These are phyloP conservation scores for Tetragnatha versicolor DNA, from an alignment of 1,140 invertebrate species.

Conservation along the genomic window DNA sequence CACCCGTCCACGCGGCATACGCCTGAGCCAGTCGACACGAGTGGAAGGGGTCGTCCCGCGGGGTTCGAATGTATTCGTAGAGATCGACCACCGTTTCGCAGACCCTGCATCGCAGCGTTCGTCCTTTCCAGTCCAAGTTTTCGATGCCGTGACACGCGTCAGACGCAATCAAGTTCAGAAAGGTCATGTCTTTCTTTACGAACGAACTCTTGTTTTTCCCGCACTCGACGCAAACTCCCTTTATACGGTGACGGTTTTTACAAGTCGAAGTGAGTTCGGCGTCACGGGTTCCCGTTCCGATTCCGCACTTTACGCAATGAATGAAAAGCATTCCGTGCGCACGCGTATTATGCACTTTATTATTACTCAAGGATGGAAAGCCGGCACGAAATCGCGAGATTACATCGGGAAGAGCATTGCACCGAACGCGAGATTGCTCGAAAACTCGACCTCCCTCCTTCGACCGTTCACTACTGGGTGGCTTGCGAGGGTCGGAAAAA, in stretches of 20 bases:
- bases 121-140: not conserved
- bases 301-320: not conserved
- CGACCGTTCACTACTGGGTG: constrained; percentile 28
- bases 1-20: not conserved
- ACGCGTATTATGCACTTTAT: not conserved
- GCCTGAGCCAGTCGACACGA: not conserved
- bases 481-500: not conserved
- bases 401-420: not conserved
- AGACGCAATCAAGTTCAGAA: not conserved
- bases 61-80: not conserved
- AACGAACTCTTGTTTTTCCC: not conserved
- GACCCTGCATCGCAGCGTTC: not conserved
- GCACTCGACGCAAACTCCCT: not conserved
- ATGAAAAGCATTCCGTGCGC: not conserved
- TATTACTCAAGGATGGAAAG: not conserved
- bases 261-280: not conserved
- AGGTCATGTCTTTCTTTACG: not conserved
- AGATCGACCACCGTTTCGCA: not conserved
- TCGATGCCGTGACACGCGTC: not conserved
- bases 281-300: not conserved
- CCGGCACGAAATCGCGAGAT: not conserved
- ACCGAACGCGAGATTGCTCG: constrained; percentile 9
- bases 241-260: not conserved
- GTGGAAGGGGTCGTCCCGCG: not conserved
- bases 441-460: not conserved